phyloP scores from a whole-genome alignment of 2,113 vertebrate genomes.

The Seriola dumerili region DNA sequence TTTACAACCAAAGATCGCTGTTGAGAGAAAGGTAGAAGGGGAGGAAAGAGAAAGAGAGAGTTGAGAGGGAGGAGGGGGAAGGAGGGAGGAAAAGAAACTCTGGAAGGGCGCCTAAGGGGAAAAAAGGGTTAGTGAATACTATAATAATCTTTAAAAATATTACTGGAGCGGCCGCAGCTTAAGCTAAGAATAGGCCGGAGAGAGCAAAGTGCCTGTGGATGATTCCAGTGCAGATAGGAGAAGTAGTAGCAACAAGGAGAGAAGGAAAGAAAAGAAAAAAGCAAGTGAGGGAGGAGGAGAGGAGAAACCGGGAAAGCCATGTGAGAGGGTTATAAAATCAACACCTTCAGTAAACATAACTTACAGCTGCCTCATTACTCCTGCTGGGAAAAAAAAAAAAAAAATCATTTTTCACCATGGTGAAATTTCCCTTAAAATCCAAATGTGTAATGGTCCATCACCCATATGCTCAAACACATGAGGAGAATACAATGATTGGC shows the following conservation, averaged over 20 bases:
- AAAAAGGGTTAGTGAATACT: constrained; percentile 89
- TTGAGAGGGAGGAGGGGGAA: constrained; percentile 8
- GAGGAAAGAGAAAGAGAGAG: constrained; percentile 85
- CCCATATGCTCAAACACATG: neutral
- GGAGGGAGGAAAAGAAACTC: constrained; percentile 72
- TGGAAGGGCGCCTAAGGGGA: constrained; percentile 86
- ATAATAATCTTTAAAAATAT: constrained; percentile 88
- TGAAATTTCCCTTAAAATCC: constrained; percentile 60
- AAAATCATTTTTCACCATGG: constrained; percentile 24
- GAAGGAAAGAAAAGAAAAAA: constrained; percentile 9
- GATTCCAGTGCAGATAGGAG: constrained; percentile 66
- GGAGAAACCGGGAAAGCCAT: constrained; percentile 87
- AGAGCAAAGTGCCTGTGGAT: constrained; percentile 66
- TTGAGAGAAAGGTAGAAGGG: constrained; percentile 87
- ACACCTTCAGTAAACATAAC: constrained; percentile 66
- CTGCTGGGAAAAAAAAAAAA: constrained; percentile 22
- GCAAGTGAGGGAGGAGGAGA: constrained; percentile 62
- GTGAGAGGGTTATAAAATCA: constrained; percentile 84
- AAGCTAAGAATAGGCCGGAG: constrained; percentile 84
- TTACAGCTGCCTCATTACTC: constrained; percentile 51
- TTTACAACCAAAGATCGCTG: constrained; percentile 95
- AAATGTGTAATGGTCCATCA: constrained; percentile 13
- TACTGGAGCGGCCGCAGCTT: constrained; percentile 74
- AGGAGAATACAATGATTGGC: constrained; percentile 1
- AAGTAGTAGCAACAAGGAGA: constrained; percentile 9